Conservation (phyloP, 23 tunicate genomes). For the Halocynthia aurantium region DNA sequence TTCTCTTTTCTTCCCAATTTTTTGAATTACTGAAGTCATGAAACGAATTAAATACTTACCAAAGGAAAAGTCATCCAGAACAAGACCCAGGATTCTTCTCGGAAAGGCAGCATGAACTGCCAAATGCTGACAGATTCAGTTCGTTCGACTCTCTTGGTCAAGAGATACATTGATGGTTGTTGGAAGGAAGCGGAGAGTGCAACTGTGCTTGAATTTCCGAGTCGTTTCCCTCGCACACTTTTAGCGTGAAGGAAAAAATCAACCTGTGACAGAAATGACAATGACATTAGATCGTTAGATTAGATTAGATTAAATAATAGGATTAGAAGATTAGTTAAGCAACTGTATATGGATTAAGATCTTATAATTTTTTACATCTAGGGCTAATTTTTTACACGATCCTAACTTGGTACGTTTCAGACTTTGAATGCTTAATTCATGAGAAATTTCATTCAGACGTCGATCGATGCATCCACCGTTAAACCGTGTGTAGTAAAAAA, state of each 20-base stretch:
- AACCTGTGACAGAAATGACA: slow-evolving; percentile 14
- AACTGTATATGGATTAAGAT: too few species aligned
- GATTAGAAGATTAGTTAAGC: background rate
- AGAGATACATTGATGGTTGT: slow-evolving; percentile 42
- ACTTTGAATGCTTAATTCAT: too few species aligned
- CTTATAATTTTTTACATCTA: too few species aligned
- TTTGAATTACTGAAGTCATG: background rate
- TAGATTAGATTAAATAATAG: too few species aligned
- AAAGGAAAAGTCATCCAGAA: slow-evolving; percentile 33
- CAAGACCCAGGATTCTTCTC: slow-evolving; percentile 34
- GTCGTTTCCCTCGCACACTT: slow-evolving; percentile 43
- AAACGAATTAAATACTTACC: slow-evolving; percentile 10
- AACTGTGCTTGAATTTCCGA: slow-evolving; percentile 32
- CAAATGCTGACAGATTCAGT: slow-evolving; percentile 45
- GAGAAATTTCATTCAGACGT: too few species aligned
- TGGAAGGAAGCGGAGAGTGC: slow-evolving; percentile 37
- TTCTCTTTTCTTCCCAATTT: too few species aligned
- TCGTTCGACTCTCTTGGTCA: slow-evolving; percentile 40
- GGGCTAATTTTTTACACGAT: too few species aligned
- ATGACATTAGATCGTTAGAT: too few species aligned
- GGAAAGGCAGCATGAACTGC: slow-evolving; percentile 67
- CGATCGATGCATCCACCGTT: too few species aligned
- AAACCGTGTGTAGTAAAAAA: too few species aligned
- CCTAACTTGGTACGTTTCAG: too few species aligned
- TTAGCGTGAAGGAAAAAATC: slow-evolving; percentile 61